Evolutionary conservation across 2,888 invertebrate species (phyloP).

Genomic region (Metellina segmentata): DNA sequence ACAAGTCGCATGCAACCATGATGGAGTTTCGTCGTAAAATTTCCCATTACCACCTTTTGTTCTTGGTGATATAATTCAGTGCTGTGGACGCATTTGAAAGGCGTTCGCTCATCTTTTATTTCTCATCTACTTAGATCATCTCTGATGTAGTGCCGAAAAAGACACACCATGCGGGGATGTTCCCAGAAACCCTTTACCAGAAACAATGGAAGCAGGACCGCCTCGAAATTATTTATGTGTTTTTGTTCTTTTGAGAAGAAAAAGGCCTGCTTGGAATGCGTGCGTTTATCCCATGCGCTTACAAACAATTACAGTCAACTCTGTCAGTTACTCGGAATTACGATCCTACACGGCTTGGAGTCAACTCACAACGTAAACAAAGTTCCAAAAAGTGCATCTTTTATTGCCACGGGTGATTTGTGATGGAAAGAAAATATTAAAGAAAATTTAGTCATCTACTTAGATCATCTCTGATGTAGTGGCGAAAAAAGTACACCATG

Average conservation of each 20-base stretch:
- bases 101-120: not conserved
- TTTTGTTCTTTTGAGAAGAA: not conserved
- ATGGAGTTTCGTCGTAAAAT: not conserved
- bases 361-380: no score
- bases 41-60: not conserved
- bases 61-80: not conserved
- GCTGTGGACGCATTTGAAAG: not conserved
- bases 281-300: not conserved
- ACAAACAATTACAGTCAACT: not conserved
- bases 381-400: not conserved
- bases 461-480: not conserved
- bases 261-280: not conserved
- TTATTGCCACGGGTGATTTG: not conserved
- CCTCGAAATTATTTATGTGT: not conserved
- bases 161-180: not conserved
- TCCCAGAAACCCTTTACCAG: not conserved
- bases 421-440: no score
- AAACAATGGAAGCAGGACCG: not conserved
- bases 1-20: not conserved
- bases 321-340: not conserved
- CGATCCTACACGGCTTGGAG: no score
- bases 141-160: not conserved
- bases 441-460: not conserved
- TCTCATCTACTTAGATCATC: not conserved
- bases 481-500: not conserved